Evolutionary conservation across 2,888 invertebrate species (phyloP).

Genomic region (Rotaria magnacalcarata): DNA sequence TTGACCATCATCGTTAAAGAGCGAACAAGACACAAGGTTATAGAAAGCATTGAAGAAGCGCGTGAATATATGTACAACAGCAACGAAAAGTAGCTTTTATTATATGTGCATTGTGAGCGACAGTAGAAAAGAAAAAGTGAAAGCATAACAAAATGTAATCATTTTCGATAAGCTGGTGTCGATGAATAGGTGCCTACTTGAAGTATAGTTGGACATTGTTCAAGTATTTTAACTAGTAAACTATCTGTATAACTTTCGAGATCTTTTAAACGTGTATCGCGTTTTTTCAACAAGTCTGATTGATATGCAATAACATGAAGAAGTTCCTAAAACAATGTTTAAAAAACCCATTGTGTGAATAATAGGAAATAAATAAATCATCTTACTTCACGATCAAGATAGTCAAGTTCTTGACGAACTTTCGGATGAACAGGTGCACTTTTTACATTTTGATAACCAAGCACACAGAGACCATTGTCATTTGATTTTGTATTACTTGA

Average conservation of each 20-base stretch:
- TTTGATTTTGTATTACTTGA: background rate
- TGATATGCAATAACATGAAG: constrained; percentile 20
- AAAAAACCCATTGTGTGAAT: background rate
- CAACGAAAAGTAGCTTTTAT: background rate
- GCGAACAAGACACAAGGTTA: background rate
- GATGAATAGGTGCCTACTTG: constrained; percentile 20
- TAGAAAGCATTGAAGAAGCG: background rate
- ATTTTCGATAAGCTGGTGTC: background rate
- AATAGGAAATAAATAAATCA: background rate
- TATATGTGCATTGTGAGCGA: background rate
- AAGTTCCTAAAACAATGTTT: background rate
- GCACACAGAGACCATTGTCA: constrained; percentile 1
- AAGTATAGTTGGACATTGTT: constrained; percentile 34
- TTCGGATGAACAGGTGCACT: background rate
- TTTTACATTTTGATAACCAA: constrained; percentile 27
- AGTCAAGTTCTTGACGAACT: constrained; percentile 13
- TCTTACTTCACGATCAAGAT: constrained; percentile 36
- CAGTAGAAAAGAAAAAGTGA: background rate
- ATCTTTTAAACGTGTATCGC: constrained; percentile 23
- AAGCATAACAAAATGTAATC: background rate
- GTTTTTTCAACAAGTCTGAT: background rate
- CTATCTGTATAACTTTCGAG: background rate
- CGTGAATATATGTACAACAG: background rate
- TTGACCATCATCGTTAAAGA: background rate
- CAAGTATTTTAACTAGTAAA: constrained; percentile 21